Evolutionary conservation across 2,797 vertebrate genomes (phyloP), one percentile per base, ranked within the genome.

Genomic region (Brotogeris chrysoptera): DNA sequence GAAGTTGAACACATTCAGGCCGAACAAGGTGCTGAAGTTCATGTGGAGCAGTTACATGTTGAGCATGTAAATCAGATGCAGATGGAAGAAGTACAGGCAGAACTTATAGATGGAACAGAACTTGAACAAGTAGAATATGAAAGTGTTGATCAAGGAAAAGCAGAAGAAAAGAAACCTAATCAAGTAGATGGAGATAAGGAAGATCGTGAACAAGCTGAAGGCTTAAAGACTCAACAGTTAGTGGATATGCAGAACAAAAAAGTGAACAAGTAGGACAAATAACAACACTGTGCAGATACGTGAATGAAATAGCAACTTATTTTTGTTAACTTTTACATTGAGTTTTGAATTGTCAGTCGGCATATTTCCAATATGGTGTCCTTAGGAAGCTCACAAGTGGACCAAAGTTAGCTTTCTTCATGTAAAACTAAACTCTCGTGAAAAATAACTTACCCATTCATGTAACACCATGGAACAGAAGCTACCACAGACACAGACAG

Each of bases 1-100:
- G 98, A 98, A 95, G 98, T 98, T 5, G 99, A 98, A 34, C 98
- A 99, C 32, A 98, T 98, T 97, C 98, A 98, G 89, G 98, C 98
- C 82, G 98, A 98, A 7, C 98, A 98, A 27, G 98, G 98, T 30
- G 97, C 98, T 17, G 98, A 98, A 91, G 98, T 99, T 80, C 98
- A 98, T 2, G 98, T 98, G 73, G 98, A 98, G 88, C 98, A 98
- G 94, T 96, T 98, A 68, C 98, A 98, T 27, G 97, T 99, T 76
- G 98, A 98, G 88, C 97, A 98, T 5, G 97, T 98, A 70, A 98
- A 98, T 88, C 98, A 98, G 74, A 98, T 99, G 96, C 98, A 98
- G 70, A 97, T 99, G 95, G 98, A 98, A 96, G 95, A 98, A 90
- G 98, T 98, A 87, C 98, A 98, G 60, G 97, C 98, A 65, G 97